Evolutionary conservation across 2,888 invertebrate species (phyloP), one percentile per base, ranked within the genome.

Genomic region (Aelia acuminata): DNA sequence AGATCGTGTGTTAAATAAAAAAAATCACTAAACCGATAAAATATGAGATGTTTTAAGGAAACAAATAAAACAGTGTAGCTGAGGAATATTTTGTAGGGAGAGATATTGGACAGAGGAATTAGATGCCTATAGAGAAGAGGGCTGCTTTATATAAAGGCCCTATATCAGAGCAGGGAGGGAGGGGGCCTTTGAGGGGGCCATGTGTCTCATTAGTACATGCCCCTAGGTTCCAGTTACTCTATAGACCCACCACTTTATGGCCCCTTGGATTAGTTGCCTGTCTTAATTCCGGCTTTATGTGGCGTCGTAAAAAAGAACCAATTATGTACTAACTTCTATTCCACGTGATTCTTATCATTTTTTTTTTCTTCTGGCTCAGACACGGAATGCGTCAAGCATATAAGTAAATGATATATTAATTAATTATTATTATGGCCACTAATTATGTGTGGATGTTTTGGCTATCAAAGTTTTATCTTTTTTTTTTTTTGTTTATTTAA

Each of bases 141-240:
- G 3, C n/a, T n/a, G n/a, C 63, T 35, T 18, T 70, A 70, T 70
- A 70, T 57, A 57, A 31, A 31, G 57, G 26, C 57, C 26, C 26
- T 57, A 57, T 57, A 57, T 57, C 57, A 57, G 57, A n/a, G n/a
- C n/a, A n/a, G n/a, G n/a, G n/a, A n/a, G n/a, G 13, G 57, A 0
- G 8, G 8, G 31, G 31, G 7, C 63, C 35, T 70, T 70, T 31
- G 20, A 35, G 18, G 63, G 15, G 63, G 8, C 63, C 63, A 70
- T 70, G 63, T 35, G 63, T 70, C 63, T 70, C 63, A 70, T 70
- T 70, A 70, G 63, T 15, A 35, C 63, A 70, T 70, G 63, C 31
- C 63, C 5, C 31, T 13, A 4, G 18, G 18, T 1, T 70, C 35
- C 31, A 70, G 63, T 70, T 70, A 57, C 63, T 35, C 0, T 70